Conservation (phyloP, 2,797 vertebrate species). For the Scolopax bukidnonensis region DNA sequence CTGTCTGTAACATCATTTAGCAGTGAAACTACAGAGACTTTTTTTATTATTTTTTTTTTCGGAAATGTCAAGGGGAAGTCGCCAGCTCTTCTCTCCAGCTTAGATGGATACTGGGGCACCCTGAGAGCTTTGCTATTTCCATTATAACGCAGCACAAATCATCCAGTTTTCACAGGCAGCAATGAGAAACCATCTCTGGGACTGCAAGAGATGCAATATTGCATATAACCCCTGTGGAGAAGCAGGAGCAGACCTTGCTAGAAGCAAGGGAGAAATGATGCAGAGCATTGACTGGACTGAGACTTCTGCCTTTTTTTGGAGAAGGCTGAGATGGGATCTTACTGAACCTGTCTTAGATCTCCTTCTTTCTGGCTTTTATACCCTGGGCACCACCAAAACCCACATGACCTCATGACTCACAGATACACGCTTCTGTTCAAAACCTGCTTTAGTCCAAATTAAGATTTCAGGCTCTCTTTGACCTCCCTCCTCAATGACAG, state of each 20-base stretch:
- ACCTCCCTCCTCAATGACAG: not conserved
- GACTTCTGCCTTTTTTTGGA: not conserved
- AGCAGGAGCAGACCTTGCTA: not conserved
- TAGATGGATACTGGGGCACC: not conserved
- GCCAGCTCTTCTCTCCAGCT: not conserved
- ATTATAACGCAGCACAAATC: not conserved
- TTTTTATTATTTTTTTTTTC: not conserved
- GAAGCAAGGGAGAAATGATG: not conserved
- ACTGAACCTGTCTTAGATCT: not conserved
- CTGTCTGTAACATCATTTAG: slow-evolving; percentile 4
- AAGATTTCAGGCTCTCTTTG: not conserved
- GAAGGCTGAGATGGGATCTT: not conserved
- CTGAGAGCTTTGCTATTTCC: not conserved
- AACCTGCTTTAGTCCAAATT: not conserved
- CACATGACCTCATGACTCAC: rapidly evolving
- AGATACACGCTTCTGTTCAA: not conserved
- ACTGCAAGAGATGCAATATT: not conserved
- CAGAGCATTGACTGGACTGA: not conserved
- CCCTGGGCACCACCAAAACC: not conserved
- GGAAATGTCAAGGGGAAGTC: not conserved
- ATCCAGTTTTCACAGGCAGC: not conserved
- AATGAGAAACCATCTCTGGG: not conserved
- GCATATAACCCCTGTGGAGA: rapidly evolving
- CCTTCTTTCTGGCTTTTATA: not conserved
- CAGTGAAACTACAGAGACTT: not conserved